Evolutionary conservation across 2,888 invertebrate genomes (phyloP).

Genomic region (Diaperis boleti): DNA sequence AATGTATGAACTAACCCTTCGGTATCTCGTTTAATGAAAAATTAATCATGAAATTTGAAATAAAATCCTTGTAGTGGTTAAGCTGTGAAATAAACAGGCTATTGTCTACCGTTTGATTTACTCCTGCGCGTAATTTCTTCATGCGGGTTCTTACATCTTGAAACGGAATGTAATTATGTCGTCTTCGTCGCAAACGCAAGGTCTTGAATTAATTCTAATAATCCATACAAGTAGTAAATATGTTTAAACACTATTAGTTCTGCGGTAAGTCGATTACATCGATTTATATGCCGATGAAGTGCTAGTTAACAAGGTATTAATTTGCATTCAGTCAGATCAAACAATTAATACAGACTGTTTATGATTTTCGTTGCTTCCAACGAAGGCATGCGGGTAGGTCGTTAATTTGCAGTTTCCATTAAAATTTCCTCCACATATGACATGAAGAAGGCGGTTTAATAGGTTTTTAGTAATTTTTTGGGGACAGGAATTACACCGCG

Average conservation of each 20-base stretch:
- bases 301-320: slow-evolving; percentile 25
- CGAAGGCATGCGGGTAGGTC: not conserved
- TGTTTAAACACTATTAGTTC: slow-evolving; percentile 17
- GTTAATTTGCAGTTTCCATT: not conserved
- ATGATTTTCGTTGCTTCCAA: not conserved
- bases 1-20: no score
- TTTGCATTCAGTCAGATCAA: slow-evolving; percentile 12
- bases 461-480: no score
- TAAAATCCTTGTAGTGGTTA: slow-evolving; percentile 57
- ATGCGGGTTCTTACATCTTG: slow-evolving; percentile 30
- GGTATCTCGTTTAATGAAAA: no score
- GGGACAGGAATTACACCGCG: no score
- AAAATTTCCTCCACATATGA: no score
- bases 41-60: slow-evolving; percentile 55
- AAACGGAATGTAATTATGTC: slow-evolving; percentile 27
- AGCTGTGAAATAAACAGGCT: slow-evolving; percentile 52
- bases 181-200: slow-evolving; percentile 28
- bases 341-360: not conserved
- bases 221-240: slow-evolving; percentile 24
- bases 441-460: no score
- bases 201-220: slow-evolving; percentile 23
- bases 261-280: slow-evolving; percentile 6
- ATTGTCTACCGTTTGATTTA: slow-evolving; percentile 12
- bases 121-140: slow-evolving; percentile 14
- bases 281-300: slow-evolving; percentile 15